A percentile compares a stretch with the other conserved stretches of the same genome.
phyloP scores from a whole-genome alignment of 2,797 vertebrate genomes.

The Saxicola maurus region DNA sequence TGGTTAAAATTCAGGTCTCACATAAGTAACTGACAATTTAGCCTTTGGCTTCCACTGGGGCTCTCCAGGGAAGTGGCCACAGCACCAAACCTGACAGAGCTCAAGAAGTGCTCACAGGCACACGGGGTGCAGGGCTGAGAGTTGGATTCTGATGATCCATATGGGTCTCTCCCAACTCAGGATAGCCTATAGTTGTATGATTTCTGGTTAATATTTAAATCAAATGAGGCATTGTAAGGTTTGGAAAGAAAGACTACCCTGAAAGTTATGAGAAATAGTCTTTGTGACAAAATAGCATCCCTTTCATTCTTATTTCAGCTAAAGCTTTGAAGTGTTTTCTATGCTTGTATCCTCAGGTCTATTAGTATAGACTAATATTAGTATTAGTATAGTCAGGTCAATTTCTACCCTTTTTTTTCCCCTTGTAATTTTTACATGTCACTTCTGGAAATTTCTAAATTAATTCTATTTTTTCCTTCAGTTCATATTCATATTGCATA shows the following conservation, averaged over 20 bases:
- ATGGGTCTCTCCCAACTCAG: background rate
- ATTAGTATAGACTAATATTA: too few species aligned
- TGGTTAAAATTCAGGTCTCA: background rate
- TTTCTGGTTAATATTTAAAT: background rate
- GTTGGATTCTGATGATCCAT: background rate
- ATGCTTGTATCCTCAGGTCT: background rate
- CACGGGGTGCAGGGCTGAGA: too few species aligned
- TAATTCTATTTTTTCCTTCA: background rate
- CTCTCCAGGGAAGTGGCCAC: background rate
- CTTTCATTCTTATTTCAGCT: background rate
- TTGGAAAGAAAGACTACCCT: background rate
- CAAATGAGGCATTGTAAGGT: background rate
- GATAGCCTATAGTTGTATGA: background rate
- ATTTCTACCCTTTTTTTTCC: fast-evolving
- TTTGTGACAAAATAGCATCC: background rate
- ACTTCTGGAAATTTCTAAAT: background rate
- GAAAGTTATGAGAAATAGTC: background rate
- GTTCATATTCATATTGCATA: background rate
- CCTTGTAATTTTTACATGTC: background rate
- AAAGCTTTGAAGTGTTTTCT: background rate
- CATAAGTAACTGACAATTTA: background rate
- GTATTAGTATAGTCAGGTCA: background rate
- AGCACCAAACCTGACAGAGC: background rate
- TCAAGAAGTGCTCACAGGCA: fast-evolving
- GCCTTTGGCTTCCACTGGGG: background rate